Evolutionary conservation across 2,113 vertebrate species (phyloP), one percentile per base, ranked within the genome.

Genomic region (Passer domesticus): DNA sequence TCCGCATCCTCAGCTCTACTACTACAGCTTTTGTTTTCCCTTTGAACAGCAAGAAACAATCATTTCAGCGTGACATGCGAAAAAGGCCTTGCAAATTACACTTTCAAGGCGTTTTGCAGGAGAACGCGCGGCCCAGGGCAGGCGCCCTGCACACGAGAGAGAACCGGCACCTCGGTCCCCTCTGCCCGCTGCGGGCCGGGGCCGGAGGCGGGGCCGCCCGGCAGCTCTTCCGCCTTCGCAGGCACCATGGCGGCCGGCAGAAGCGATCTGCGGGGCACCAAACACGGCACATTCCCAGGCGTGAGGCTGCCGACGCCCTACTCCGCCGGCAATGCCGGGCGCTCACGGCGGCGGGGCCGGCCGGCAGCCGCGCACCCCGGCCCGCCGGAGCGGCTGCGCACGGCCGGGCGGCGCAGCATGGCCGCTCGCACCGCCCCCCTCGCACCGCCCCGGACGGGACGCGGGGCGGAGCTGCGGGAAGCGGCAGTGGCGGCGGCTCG

Each of bases 321-420:
- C 33, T 9, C 15, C 10, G 1, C 5, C 8, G 12, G 6, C 5
- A 6, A 15, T 0, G 6, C 28, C 23, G 14, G 7, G 1, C 0
- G 2, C 0, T 0, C 4, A 0, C 3, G 0, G 3, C 18, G 0
- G 11, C 22, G 1, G 6, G 3, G 4, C 13, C 15, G 4, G 0
- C 0, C 2, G 0, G 0, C 0, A 14, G 1, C 7, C 2, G 3
- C 22, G 3, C 1, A 0, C 6, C 2, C 11, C 3, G 8, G 8
- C 5, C 14, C 27, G 4, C 6, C 27, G 2, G 5, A 1, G 67
- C 86, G 66, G 66, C 95, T 92, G 91, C 94, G 93, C 93, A 78
- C 10, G 39, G 16, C 25, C 33, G 2, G 25, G 16, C 15, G 5
- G 31, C 43, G 31, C n/a, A 33, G 91, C 11, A 75, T 31, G 67